These are phyloP conservation scores for Trochalopteron elliotii DNA, from an alignment of 2,113 vertebrate species.

Conservation along the genomic window DNA sequence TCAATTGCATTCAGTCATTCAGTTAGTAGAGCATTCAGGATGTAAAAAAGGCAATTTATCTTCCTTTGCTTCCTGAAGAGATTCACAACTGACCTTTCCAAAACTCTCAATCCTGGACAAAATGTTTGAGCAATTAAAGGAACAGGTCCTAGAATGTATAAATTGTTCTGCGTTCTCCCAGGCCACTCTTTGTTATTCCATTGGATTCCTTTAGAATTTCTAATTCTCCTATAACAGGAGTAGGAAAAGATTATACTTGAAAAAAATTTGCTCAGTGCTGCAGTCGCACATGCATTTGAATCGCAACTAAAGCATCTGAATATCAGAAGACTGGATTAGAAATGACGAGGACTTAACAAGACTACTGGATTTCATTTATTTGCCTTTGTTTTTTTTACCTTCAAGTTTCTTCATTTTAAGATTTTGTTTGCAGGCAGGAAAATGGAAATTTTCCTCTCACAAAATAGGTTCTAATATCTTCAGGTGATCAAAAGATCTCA, in stretches of 20 bases:
- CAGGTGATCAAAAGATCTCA: neutral
- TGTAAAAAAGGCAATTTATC: neutral
- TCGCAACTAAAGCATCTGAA: neutral
- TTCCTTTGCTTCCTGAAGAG: neutral
- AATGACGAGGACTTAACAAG: neutral
- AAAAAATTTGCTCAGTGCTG: neutral
- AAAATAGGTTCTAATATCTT: neutral
- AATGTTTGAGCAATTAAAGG: neutral
- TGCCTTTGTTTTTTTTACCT: neutral
- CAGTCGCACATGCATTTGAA: neutral
- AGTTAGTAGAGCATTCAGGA: neutral
- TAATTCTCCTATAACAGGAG: neutral
- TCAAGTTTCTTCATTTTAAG: neutral
- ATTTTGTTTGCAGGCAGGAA: neutral
- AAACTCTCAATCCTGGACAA: neutral
- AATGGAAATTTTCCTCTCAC: neutral
- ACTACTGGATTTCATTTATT: neutral
- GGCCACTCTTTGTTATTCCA: neutral
- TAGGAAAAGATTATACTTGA: neutral
- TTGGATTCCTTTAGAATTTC: neutral
- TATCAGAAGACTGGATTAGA: neutral
- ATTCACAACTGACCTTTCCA: neutral
- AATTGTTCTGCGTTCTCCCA: neutral
- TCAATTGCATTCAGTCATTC: neutral
- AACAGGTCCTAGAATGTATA: neutral